Evolutionary conservation across 2,797 vertebrate genomes (phyloP).

Genomic region (Acrossocheilus fasciatus): DNA sequence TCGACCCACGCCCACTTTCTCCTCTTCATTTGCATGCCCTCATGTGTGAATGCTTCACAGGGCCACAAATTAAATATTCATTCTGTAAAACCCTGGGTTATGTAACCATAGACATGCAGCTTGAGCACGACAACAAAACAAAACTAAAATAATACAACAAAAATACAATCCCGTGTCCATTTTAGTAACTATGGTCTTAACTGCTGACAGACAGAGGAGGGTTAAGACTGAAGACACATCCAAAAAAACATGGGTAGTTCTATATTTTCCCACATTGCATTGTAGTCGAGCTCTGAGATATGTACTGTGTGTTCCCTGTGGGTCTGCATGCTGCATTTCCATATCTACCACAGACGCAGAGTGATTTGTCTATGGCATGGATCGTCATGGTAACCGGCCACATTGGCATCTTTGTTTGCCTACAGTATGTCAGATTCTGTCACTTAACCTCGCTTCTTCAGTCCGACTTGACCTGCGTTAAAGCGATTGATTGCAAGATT

Average conservation of each 20-base stretch:
- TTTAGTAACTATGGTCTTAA: neutral
- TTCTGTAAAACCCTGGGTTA: slow-evolving; percentile 79
- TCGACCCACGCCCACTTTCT: slow-evolving; percentile 76
- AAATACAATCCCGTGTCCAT: neutral
- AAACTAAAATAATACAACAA: slow-evolving; percentile 25
- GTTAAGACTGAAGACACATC: neutral
- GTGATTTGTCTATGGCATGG: slow-evolving; percentile 42
- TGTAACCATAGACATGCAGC: slow-evolving; percentile 65
- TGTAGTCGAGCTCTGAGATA: neutral
- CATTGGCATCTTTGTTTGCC: slow-evolving; percentile 60
- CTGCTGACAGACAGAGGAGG: neutral
- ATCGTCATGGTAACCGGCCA: slow-evolving; percentile 67
- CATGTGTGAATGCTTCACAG: slow-evolving; percentile 68
- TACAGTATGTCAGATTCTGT: slow-evolving; percentile 55
- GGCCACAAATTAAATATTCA: slow-evolving; percentile 82
- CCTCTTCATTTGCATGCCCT: slow-evolving; percentile 78
- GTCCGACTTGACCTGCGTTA: slow-evolving; percentile 58
- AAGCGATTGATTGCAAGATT: slow-evolving; percentile 40
- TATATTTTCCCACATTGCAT: slow-evolving; percentile 12
- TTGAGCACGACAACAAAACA: slow-evolving; percentile 20
- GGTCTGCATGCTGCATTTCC: slow-evolving; percentile 14
- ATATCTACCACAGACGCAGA: slow-evolving; percentile 41
- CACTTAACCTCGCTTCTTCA: slow-evolving; percentile 62
- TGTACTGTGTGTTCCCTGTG: slow-evolving; percentile 16
- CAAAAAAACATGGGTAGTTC: neutral